phyloP scores from a whole-genome alignment of 2,113 vertebrate genomes.

The Psephotus haematonotus region DNA sequence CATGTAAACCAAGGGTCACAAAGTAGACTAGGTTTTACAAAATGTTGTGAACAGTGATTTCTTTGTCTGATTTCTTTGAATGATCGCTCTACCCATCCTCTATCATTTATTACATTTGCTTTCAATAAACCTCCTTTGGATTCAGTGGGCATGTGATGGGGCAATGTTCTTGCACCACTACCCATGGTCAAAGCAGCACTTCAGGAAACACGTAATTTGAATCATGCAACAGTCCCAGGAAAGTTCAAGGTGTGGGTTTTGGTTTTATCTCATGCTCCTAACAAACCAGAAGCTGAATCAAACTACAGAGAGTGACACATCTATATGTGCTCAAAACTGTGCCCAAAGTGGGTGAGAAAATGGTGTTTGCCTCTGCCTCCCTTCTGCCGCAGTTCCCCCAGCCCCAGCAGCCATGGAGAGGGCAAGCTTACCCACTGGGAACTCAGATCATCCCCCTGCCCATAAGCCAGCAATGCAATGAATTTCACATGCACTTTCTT shows the following conservation, averaged over 20 bases:
- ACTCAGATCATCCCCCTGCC: not conserved
- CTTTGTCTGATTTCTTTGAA: not conserved
- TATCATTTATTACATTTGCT: not conserved
- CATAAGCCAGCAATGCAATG: accelerated
- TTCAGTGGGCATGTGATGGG: not conserved
- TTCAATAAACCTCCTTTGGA: not conserved
- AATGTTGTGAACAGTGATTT: not conserved
- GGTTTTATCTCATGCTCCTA: not conserved
- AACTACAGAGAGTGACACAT: not conserved
- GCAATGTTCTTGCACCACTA: not conserved
- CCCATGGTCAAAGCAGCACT: accelerated
- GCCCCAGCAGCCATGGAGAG: not conserved
- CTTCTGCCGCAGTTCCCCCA: accelerated
- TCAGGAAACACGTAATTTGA: not conserved
- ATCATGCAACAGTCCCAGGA: not conserved
- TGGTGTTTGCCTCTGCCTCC: not conserved
- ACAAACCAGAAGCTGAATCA: not conserved
- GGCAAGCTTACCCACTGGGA: not conserved
- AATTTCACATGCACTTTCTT: not conserved
- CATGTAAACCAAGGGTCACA: not conserved
- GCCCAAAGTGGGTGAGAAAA: not conserved
- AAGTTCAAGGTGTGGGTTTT: not conserved
- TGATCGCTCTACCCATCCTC: not conserved
- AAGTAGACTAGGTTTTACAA: not conserved
- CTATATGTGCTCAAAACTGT: not conserved